phyloP scores from a whole-genome alignment of 2,797 vertebrate genomes.

The Netta rufina region DNA sequence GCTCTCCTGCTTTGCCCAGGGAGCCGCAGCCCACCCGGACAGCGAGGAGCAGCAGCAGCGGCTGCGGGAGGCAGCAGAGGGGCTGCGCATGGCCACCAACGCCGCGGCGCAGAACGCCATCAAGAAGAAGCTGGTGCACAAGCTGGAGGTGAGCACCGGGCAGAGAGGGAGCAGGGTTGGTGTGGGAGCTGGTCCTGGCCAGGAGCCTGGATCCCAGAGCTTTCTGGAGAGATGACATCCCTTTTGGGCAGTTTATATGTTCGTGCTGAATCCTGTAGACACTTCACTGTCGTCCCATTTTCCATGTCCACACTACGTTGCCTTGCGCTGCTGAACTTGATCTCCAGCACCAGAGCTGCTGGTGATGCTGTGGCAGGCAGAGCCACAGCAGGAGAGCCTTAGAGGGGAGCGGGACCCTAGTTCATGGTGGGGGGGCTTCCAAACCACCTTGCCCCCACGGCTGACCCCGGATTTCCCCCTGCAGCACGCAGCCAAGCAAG shows the following conservation, averaged over 20 bases:
- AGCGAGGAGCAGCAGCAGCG: conserved; percentile 98
- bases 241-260: background rate
- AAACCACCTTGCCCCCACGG: rapidly evolving
- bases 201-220: background rate
- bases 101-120: conserved; percentile 97
- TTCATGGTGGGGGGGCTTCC: rapidly evolving
- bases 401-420: background rate
- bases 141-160: conserved; percentile 87
- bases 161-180: rapidly evolving
- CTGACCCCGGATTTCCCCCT: background rate
- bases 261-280: rapidly evolving
- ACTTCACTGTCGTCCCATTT: background rate
- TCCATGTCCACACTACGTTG: rapidly evolving
- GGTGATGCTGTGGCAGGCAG: background rate
- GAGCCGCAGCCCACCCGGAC: conserved; percentile 95
- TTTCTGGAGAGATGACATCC: background rate
- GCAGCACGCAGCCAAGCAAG: conserved; percentile 95
- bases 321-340: background rate
- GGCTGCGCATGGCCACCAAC: conserved; percentile 95
- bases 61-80: conserved; percentile 93
- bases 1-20: conserved; percentile 76
- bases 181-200: background rate
- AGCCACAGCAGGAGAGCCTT: background rate
- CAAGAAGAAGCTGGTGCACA: conserved; percentile 96
- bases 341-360: rapidly evolving